phyloP scores from a whole-genome alignment of 2,888 invertebrate genomes.

The Acronicta psi region DNA sequence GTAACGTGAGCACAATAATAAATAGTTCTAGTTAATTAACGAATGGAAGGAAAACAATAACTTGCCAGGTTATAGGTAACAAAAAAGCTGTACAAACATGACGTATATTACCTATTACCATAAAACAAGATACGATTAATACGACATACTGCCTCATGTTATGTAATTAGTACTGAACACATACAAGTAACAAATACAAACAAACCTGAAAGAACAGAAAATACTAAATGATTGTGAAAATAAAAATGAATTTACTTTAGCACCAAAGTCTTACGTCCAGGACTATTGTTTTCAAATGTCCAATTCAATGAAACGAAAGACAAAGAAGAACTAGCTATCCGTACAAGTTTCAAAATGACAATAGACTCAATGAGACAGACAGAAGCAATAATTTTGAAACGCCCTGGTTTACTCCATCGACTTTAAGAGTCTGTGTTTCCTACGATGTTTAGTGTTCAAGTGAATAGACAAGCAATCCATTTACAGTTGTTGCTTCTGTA shows the following conservation, averaged over 20 bases:
- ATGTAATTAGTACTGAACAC: not conserved
- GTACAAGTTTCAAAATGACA: conserved; percentile 21
- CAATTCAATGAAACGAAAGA: not conserved
- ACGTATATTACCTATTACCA: conserved; percentile 23
- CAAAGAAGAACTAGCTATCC: conserved; percentile 8
- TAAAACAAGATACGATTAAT: not conserved
- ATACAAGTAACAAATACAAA: not conserved
- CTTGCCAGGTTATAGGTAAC: not conserved
- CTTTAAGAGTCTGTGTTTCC: conserved; percentile 11
- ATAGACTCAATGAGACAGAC: conserved; percentile 21
- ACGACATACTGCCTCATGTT: not conserved
- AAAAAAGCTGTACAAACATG: conserved; percentile 38
- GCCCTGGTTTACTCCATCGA: conserved; percentile 10
- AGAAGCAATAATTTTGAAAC: conserved; percentile 20
- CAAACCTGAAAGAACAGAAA: not conserved
- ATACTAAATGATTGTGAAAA: not conserved
- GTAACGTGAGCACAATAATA: not conserved
- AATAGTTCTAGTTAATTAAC: not conserved
- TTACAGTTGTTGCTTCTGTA: conserved; percentile 4
- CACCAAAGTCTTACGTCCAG: not conserved
- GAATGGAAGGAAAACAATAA: conserved; percentile 18
- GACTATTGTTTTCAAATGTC: not conserved
- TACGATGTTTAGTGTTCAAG: conserved; percentile 18
- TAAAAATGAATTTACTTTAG: not conserved
- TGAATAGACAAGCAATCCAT: conserved; percentile 19